Evolutionary conservation across 1,140 invertebrate species (phyloP).

Genomic region (Homarus americanus): DNA sequence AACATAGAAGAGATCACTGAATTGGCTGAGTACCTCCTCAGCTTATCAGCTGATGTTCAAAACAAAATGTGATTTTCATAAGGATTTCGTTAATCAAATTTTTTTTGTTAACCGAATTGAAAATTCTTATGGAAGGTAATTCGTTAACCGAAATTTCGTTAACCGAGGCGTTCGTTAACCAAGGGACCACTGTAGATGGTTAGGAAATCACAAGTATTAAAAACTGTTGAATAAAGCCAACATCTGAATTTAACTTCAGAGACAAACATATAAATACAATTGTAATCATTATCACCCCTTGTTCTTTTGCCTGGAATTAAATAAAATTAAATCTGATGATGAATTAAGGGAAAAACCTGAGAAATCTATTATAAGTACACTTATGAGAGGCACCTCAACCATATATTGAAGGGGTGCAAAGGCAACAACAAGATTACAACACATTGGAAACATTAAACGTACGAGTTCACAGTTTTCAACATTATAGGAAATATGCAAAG

Average conservation of each 20-base stretch:
- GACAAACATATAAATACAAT: background rate
- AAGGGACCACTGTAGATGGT: no score
- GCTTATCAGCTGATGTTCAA: no score
- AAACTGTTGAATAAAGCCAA: background rate
- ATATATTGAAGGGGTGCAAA: background rate
- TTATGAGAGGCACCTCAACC: conserved; percentile 10
- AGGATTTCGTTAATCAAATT: no score
- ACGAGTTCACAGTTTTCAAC: background rate
- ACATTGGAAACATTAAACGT: background rate
- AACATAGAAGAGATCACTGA: no score
- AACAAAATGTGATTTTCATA: no score
- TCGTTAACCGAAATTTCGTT: no score
- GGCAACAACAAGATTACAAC: conserved; percentile 17
- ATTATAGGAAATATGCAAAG: conserved; percentile 3
- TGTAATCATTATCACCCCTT: background rate
- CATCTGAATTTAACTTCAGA: background rate
- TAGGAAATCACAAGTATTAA: background rate
- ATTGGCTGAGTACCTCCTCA: no score
- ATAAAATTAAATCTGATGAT: background rate
- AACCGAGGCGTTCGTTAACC: no score
- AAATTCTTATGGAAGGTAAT: no score
- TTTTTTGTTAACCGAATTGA: no score
- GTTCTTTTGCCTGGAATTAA: background rate
- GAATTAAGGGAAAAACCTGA: conserved; percentile 5
- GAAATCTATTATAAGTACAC: conserved; percentile 10